These are phyloP conservation scores for Asbolus verrucosus DNA, from an alignment of 1,140 invertebrate species.

Conservation along the genomic window DNA sequence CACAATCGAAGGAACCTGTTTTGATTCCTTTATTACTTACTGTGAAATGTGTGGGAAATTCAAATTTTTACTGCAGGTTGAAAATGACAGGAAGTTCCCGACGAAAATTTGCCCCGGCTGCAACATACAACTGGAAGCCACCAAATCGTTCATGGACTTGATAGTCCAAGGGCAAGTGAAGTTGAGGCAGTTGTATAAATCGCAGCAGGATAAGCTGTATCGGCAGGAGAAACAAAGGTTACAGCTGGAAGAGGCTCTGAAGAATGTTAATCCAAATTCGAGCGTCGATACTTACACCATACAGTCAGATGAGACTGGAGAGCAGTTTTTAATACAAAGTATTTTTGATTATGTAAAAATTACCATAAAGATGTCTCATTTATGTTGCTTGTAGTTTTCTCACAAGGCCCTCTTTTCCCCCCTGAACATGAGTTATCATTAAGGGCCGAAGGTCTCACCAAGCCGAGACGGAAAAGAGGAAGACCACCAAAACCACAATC, in stretches of 20 bases:
- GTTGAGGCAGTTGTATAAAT: conserved; percentile 68
- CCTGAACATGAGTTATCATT: conserved; percentile 70
- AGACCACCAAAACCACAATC: conserved; percentile 71
- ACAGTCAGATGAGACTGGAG: conserved; percentile 63
- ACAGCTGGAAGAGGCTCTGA: conserved; percentile 59
- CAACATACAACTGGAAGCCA: conserved; percentile 78
- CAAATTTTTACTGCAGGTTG: conserved; percentile 68
- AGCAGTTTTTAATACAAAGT: conserved; percentile 69
- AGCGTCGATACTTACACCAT: conserved; percentile 61
- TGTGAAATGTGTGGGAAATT: conserved; percentile 53
- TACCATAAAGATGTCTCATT: background rate
- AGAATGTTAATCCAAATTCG: conserved; percentile 59
- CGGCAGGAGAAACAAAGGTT: conserved; percentile 58
- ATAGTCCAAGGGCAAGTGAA: conserved; percentile 76
- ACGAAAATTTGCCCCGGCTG: conserved; percentile 80
- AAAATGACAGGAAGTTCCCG: conserved; percentile 76
- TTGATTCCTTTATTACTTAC: conserved; percentile 32
- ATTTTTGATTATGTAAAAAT: conserved; percentile 43
- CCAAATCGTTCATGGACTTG: conserved; percentile 77
- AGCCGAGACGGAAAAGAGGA: conserved; percentile 76
- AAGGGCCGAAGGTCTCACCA: conserved; percentile 74
- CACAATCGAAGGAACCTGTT: background rate
- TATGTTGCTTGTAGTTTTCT: conserved; percentile 64
- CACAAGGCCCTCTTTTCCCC: conserved; percentile 70
- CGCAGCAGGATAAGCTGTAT: conserved; percentile 62